Percentiles rank a stretch among this genome's conserved stretches.
Conservation (phyloP, 2,888 invertebrate genomes). For the Erpobdella octoculata region DNA sequence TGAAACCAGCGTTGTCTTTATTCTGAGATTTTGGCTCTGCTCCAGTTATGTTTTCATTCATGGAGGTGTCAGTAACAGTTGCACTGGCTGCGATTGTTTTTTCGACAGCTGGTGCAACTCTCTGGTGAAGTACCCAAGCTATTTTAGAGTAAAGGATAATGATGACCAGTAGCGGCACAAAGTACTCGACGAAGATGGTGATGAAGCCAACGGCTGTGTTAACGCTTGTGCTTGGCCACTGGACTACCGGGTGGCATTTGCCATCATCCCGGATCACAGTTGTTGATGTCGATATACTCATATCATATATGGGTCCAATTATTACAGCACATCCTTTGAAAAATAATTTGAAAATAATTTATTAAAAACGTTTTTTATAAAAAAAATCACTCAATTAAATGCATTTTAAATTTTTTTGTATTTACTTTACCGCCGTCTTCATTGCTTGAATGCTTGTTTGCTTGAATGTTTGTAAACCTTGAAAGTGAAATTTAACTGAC, state of each 20-base stretch:
- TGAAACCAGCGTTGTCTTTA: background rate
- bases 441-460: too few species aligned
- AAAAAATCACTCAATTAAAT: too few species aligned
- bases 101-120: too few species aligned
- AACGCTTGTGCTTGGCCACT: background rate
- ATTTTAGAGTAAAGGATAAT: background rate
- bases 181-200: background rate
- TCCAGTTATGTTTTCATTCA: background rate
- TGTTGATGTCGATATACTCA: background rate
- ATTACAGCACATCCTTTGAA: too few species aligned
- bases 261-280: background rate
- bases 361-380: too few species aligned
- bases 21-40: background rate
- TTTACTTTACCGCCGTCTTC: too few species aligned
- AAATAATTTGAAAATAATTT: too few species aligned
- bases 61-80: background rate
- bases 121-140: background rate
- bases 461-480: too few species aligned
- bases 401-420: too few species aligned
- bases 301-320: too few species aligned
- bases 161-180: background rate
- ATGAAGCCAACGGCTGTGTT: background rate
- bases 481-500: too few species aligned
- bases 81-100: background rate
- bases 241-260: background rate